Conservation (phyloP, 2,888 invertebrate species). For the Yponomeuta malinellus region DNA sequence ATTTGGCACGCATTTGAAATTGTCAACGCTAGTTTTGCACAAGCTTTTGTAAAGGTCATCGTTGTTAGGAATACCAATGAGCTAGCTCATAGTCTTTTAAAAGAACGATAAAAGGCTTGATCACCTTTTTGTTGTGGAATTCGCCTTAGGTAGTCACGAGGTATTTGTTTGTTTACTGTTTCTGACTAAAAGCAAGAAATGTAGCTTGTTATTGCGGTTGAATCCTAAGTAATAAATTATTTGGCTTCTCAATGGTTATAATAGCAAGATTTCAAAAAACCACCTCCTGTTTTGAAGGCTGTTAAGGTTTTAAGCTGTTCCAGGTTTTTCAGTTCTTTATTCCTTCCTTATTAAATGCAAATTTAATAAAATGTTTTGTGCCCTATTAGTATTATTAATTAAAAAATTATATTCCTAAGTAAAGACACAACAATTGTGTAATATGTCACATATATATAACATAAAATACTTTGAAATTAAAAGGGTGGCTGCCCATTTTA, state of each 20-base stretch:
- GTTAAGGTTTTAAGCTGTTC: too few relatives aligned
- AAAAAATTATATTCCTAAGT: too few relatives aligned
- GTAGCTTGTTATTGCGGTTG: background rate
- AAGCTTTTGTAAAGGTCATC: background rate
- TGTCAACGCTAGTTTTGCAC: background rate
- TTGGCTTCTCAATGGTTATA: background rate
- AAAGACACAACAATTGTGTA: too few relatives aligned
- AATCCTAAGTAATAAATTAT: background rate
- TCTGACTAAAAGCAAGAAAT: background rate
- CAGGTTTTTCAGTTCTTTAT: too few relatives aligned
- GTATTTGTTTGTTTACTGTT: background rate
- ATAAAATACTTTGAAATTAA: too few relatives aligned
- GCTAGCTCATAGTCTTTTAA: background rate
- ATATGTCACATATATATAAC: too few relatives aligned
- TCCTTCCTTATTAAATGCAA: too few relatives aligned
- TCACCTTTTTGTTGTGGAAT: background rate
- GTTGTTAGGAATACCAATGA: background rate
- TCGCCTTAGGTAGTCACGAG: background rate
- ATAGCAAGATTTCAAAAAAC: too few relatives aligned
- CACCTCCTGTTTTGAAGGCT: too few relatives aligned
- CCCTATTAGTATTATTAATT: too few relatives aligned
- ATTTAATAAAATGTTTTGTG: too few relatives aligned
- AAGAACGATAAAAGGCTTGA: background rate
- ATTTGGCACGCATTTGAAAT: background rate
- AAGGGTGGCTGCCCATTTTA: too few relatives aligned